phyloP scores from a whole-genome alignment of 2,888 invertebrate genomes.

The Drosophila subquinaria region DNA sequence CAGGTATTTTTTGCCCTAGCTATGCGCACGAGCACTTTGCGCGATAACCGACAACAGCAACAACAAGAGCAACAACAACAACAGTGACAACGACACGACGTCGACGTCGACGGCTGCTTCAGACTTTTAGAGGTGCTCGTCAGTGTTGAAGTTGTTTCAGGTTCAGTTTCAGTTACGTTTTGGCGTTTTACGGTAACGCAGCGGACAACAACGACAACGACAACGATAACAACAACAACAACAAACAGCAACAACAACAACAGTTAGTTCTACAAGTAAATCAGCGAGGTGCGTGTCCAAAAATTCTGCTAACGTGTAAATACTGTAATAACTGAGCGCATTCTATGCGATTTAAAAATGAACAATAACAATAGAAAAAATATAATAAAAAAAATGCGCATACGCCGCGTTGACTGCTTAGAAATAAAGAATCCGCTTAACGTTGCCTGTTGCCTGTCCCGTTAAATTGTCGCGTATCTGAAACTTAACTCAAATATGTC shows the following conservation, averaged over 20 bases:
- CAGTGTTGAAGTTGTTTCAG: slow-evolving; percentile 69
- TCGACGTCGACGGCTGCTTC: slow-evolving; percentile 38
- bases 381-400: slow-evolving; percentile 52
- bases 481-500: slow-evolving; percentile 31
- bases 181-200: slow-evolving; percentile 80
- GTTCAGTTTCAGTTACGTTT: slow-evolving; percentile 80
- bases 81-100: slow-evolving; percentile 21
- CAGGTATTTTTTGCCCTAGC: slow-evolving; percentile 63
- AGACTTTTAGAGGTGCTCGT: slow-evolving; percentile 65
- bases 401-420: slow-evolving; percentile 61
- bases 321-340: slow-evolving; percentile 46
- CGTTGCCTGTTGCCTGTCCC: slow-evolving; percentile 41
- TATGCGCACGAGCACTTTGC: slow-evolving; percentile 73
- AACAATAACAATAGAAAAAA: neutral
- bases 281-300: slow-evolving; percentile 54
- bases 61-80: slow-evolving; percentile 13
- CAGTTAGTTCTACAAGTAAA: slow-evolving; percentile 53
- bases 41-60: slow-evolving; percentile 63
- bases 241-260: slow-evolving; percentile 22
- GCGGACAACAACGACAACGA: slow-evolving; percentile 53
- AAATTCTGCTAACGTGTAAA: slow-evolving; percentile 70
- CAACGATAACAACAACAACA: slow-evolving; percentile 1
- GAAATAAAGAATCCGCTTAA: slow-evolving; percentile 59
- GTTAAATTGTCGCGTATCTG: slow-evolving; percentile 65
- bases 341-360: slow-evolving; percentile 44